Percentiles rank a stretch among this genome's conserved stretches.
These are phyloP conservation scores for Brachypalpus laphriformis DNA, from an alignment of 2,888 invertebrate species.

Conservation along the genomic window DNA sequence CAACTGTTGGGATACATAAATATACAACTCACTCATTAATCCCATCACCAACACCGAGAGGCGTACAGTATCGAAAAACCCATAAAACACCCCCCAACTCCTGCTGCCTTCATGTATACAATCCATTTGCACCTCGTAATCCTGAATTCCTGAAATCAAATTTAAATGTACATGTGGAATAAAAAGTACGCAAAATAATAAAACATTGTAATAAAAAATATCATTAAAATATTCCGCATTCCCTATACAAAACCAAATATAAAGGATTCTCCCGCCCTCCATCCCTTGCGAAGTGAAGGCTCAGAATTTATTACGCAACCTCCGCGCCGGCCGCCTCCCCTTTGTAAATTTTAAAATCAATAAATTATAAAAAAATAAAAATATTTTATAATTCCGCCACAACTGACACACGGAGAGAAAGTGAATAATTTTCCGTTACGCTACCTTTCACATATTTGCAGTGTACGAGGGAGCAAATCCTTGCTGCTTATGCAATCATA, in stretches of 20 bases:
- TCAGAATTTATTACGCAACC: background rate
- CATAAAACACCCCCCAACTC: background rate
- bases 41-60: background rate
- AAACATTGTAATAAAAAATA: background rate
- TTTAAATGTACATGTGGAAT: background rate
- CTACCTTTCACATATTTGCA: background rate
- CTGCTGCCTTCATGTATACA: background rate
- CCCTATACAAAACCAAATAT: no score
- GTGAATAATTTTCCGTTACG: background rate
- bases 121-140: background rate
- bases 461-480: background rate
- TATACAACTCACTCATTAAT: background rate
- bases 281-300: no score
- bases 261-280: background rate
- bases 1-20: background rate
- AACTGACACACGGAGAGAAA: background rate
- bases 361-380: background rate
- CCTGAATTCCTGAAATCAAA: slow-evolving; percentile 6
- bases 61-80: background rate
- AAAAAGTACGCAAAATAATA: background rate
- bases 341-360: slow-evolving; percentile 4
- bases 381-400: background rate
- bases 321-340: background rate
- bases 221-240: background rate
- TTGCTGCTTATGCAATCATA: background rate